Evolutionary conservation across 2,888 invertebrate species (phyloP), one percentile per base, ranked within the genome.

Genomic region (Charanyca ferruginea): DNA sequence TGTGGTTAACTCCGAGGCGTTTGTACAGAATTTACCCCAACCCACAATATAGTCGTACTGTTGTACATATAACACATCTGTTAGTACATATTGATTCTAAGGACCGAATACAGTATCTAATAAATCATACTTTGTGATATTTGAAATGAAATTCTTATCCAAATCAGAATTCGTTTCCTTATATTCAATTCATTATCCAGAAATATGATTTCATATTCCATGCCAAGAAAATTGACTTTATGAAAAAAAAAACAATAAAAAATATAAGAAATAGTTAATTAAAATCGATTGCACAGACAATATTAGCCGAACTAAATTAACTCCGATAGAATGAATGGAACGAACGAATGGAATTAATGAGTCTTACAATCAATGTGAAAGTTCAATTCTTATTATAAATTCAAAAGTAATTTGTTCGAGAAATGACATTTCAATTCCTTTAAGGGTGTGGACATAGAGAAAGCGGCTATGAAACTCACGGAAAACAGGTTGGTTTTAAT

Each of bases 301-400:
- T 80, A 78, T 83, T 78, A 73, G 55, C 74, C 66, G 58, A 67
- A 72, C 68, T 67, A 61, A 74, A 82, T 81, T 74, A 82, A 77
- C 83, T 75, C 22, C 52, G 58, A 58, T 53, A 49, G 79, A 81
- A 77, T 71, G 69, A 80, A 80, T 68, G 66, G 41, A 67, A 80
- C 38, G 59, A 82, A 57, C 64, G 82, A 83, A 83, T 68, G 65
- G 74, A 83, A 81, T 82, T 83, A 82, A 82, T 79, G 79, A 83
- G 81, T 74, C 83, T 77, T 71, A 77, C 83, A 82, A 82, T 82
- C 83, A 83, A 81, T 83, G 81, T 80, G 66, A 74, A 67, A 80
- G 58, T 81, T 76, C 75, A 77, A 72, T 83, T 83, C 83, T 81
- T 81, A 79, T 82, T 83, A 83, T 75, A 77, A 80, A 82, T 81